Conservation (phyloP, 2,113 vertebrate genomes). For the Eurypyga helias region DNA sequence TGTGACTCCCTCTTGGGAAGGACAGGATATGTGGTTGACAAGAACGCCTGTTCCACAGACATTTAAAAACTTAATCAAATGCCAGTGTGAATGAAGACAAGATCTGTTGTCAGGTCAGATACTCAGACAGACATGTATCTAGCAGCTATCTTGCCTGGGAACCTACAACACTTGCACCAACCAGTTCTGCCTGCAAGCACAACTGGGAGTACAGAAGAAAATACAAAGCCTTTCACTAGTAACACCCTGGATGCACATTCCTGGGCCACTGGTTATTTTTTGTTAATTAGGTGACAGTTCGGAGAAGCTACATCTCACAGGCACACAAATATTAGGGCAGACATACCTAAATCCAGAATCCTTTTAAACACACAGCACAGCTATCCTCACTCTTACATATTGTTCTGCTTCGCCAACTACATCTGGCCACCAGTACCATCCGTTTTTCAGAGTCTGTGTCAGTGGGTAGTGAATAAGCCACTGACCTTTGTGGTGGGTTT, state of each 20-base stretch:
- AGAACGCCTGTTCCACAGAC: neutral
- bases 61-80: neutral
- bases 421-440: neutral
- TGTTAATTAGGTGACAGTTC: neutral
- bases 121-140: neutral
- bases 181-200: neutral
- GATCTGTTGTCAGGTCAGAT: neutral
- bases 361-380: neutral
- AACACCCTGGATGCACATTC: neutral
- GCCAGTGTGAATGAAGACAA: neutral
- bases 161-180: neutral
- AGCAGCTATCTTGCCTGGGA: neutral
- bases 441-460: neutral
- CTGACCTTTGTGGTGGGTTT: neutral
- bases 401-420: neutral
- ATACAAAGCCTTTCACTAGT: neutral
- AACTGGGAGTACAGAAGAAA: neutral
- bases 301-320: neutral
- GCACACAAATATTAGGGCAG: neutral
- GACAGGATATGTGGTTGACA: neutral
- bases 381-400: rapidly evolving
- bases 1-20: neutral
- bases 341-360: neutral
- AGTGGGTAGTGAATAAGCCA: too few relatives aligned
- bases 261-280: neutral